Evolutionary conservation across 2,797 vertebrate genomes (phyloP).

Genomic region (Simalia tracyae): DNA sequence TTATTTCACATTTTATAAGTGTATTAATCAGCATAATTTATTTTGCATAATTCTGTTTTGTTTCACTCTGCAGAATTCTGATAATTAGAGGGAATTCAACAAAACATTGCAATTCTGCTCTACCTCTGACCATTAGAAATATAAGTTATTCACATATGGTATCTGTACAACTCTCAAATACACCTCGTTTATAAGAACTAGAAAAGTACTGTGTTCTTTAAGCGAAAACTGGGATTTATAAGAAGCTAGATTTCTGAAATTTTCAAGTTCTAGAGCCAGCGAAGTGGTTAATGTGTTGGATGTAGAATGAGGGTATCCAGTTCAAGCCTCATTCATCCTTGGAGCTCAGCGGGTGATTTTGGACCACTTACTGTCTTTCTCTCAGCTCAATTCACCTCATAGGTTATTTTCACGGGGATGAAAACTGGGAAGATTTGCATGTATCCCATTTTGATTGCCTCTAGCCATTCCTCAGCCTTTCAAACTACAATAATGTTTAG

Average conservation of each 20-base stretch:
- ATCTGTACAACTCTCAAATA: background rate
- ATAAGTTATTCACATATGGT: background rate
- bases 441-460: background rate
- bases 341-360: background rate
- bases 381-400: background rate
- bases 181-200: background rate
- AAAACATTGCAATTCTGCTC: background rate
- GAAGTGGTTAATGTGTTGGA: background rate
- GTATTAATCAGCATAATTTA: background rate
- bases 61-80: background rate
- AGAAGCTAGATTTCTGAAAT: background rate
- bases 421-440: background rate
- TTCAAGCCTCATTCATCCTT: background rate
- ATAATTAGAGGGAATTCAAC: background rate
- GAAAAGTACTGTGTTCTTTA: background rate
- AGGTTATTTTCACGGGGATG: background rate
- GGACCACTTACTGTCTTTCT: background rate
- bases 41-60: background rate
- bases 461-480: background rate
- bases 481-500: background rate
- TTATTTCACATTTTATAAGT: background rate
- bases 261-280: background rate
- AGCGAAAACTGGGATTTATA: background rate
- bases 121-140: background rate
- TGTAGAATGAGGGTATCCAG: background rate